Evolutionary conservation across 2,888 invertebrate genomes (phyloP).

Genomic region (Polia nebulosa): DNA sequence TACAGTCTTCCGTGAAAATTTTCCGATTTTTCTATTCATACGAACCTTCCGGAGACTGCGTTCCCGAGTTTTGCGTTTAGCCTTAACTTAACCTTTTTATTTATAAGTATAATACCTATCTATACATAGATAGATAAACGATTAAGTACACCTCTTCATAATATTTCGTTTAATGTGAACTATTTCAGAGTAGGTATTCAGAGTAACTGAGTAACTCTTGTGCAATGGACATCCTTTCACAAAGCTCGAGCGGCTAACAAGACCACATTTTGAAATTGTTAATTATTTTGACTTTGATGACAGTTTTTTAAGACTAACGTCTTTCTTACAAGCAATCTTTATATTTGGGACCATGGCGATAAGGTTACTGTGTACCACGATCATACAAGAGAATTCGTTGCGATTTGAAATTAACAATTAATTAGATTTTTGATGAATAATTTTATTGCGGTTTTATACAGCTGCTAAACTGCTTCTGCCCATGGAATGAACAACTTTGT

Average conservation of each 20-base stretch:
- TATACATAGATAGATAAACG: no score
- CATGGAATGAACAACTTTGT: no score
- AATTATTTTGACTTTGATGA: slow-evolving; percentile 35
- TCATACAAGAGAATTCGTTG: background rate
- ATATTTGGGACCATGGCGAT: background rate
- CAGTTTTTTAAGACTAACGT: slow-evolving; percentile 5
- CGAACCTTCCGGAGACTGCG: no score
- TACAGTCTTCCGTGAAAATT: no score
- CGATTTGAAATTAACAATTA: background rate
- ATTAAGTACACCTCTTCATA: background rate
- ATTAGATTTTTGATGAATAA: background rate
- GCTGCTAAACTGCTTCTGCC: no score
- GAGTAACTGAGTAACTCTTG: slow-evolving; percentile 22
- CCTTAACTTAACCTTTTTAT: no score
- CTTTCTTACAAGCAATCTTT: background rate
- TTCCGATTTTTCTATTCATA: no score
- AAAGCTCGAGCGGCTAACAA: slow-evolving; percentile 25
- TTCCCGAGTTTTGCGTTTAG: no score
- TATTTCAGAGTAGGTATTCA: slow-evolving; percentile 35
- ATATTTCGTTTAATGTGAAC: slow-evolving; percentile 26
- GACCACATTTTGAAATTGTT: slow-evolving; percentile 47
- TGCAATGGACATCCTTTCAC: slow-evolving; percentile 41
- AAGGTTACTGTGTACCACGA: background rate
- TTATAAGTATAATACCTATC: no score
- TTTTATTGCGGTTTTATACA: slow-evolving; percentile 8